A percentile compares a stretch with the other conserved stretches of the same genome.
These are phyloP conservation scores for Dromas ardeola DNA, from an alignment of 2,113 vertebrate species.

Conservation along the genomic window DNA sequence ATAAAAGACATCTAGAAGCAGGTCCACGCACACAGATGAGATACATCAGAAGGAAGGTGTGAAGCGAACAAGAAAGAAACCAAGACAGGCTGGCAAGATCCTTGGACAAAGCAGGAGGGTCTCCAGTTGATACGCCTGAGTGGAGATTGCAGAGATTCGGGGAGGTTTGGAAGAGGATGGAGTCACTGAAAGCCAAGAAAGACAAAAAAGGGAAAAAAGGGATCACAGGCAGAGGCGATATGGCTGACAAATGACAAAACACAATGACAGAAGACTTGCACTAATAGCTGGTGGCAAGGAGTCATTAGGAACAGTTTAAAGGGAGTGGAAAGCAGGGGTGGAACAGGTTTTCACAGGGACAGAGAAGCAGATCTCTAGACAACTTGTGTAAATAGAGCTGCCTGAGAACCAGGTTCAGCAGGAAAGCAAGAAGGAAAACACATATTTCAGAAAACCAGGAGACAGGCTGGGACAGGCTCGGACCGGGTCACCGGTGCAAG, in stretches of 20 bases:
- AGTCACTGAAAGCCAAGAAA: neutral
- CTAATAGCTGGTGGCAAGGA: neutral
- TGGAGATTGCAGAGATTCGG: neutral
- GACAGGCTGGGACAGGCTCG: neutral
- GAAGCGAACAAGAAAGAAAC: neutral
- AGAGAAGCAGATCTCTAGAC: neutral
- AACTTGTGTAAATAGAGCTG: neutral
- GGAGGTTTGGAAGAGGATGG: neutral
- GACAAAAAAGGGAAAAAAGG: neutral
- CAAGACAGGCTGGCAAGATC: neutral
- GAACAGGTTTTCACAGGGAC: neutral
- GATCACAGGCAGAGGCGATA: neutral
- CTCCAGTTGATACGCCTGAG: neutral
- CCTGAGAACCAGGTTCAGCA: neutral
- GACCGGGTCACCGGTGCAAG: rapidly evolving
- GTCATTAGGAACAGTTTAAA: neutral
- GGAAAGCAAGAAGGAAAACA: neutral
- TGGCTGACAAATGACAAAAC: neutral
- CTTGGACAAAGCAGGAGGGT: neutral
- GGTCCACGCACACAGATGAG: neutral
- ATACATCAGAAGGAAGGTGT: neutral
- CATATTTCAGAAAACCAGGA: neutral
- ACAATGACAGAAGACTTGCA: rapidly evolving
- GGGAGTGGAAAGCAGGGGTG: neutral
- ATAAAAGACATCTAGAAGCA: neutral